These are phyloP conservation scores for Eueremaeus valkanovi DNA, from an alignment of 2,888 invertebrate genomes.

Conservation along the genomic window DNA sequence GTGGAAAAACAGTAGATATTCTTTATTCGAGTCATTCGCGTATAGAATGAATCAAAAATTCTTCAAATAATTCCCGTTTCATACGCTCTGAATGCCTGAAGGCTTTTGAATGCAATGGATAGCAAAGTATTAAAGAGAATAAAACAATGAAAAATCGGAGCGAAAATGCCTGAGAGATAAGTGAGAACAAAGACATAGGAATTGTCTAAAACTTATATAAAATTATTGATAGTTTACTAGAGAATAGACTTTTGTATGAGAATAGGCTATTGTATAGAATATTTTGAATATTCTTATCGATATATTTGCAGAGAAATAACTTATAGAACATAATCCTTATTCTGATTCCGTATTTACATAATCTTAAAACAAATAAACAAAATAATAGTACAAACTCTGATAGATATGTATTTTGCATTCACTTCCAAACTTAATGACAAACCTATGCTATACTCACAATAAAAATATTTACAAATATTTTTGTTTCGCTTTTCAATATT, in stretches of 20 bases:
- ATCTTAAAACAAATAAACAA: slow-evolving; percentile 19
- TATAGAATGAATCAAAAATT: slow-evolving; percentile 6
- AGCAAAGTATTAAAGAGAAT: background rate
- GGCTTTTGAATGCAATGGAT: background rate
- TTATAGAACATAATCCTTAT: background rate
- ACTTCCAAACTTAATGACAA: background rate
- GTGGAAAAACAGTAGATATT: background rate
- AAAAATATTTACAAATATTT: background rate
- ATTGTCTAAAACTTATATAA: background rate
- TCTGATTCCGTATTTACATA: slow-evolving; percentile 19
- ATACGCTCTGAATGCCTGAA: background rate
- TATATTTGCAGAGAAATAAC: background rate
- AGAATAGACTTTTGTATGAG: too few species aligned
- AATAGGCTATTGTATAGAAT: too few species aligned
- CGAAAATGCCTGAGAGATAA: slow-evolving; percentile 3
- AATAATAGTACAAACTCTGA: slow-evolving; percentile 25
- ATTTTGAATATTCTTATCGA: too few species aligned
- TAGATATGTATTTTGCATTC: background rate
- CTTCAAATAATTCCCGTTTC: slow-evolving; percentile 22
- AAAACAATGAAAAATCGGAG: slow-evolving; percentile 12
- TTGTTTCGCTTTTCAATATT: background rate
- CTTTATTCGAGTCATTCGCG: background rate
- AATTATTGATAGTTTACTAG: slow-evolving; percentile 11
- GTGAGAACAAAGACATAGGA: background rate
- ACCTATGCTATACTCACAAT: background rate